Evolutionary conservation across 2,113 vertebrate genomes (phyloP).

Genomic region (Theristicus caerulescens): DNA sequence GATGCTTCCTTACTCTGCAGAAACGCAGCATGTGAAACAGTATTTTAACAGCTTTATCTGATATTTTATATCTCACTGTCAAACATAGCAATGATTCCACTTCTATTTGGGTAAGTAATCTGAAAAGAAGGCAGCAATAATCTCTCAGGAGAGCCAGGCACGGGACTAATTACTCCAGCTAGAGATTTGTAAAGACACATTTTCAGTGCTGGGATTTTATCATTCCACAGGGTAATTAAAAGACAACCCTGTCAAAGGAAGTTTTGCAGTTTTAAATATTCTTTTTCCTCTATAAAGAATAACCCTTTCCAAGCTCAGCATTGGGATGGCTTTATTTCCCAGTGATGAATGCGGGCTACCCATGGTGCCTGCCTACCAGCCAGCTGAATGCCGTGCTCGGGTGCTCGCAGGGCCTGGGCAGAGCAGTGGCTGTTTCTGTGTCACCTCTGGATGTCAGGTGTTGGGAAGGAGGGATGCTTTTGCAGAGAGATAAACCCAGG

Average conservation of each 20-base stretch:
- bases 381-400: rapidly evolving
- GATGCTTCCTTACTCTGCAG: slow-evolving; percentile 60
- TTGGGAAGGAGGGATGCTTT: background rate
- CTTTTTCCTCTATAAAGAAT: background rate
- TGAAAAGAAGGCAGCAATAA: slow-evolving; percentile 65
- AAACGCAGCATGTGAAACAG: slow-evolving; percentile 9
- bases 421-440: background rate
- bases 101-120: slow-evolving; percentile 70
- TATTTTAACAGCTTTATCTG: slow-evolving; percentile 71
- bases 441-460: rapidly evolving
- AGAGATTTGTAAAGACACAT: slow-evolving; percentile 65
- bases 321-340: background rate
- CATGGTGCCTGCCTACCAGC: background rate
- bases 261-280: slow-evolving; percentile 31
- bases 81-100: slow-evolving; percentile 63
- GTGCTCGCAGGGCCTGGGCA: background rate
- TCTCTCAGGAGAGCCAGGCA: slow-evolving; percentile 67
- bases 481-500: background rate
- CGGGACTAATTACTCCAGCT: slow-evolving; percentile 67
- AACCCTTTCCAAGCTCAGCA: background rate
- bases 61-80: slow-evolving; percentile 67
- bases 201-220: slow-evolving; percentile 67
- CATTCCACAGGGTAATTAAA: slow-evolving; percentile 66
- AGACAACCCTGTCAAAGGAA: slow-evolving; percentile 57
- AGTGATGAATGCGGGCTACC: background rate